Evolutionary conservation across 2,113 vertebrate genomes (phyloP), one percentile per base, ranked within the genome.

Genomic region (Orientallactaga bullata): DNA sequence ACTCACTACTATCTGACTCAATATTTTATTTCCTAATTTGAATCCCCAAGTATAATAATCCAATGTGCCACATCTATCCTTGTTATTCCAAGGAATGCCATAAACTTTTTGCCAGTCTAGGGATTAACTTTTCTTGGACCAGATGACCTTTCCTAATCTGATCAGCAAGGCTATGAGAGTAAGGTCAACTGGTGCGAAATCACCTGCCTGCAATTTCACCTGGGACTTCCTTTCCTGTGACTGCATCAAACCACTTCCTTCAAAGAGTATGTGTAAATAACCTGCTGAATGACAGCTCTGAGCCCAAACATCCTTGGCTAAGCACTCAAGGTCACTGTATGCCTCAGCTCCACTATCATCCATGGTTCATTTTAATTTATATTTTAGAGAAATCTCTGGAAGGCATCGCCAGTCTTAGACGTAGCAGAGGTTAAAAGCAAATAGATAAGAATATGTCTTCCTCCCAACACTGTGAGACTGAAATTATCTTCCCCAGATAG

Each of bases 351-450:
- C 72, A 24, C 66, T 78, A 71, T 78, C 81, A 85, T 24, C 88
- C 66, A 58, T 60, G 72, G 60, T 84, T 58, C 60, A 71, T 71
- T 94, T 93, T 81, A 94, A 89, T 94, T 88, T 65, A 73, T 87
- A 61, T 91, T 87, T 39, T 7, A 26, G 71, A 94, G 88, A 91
- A 96, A 89, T 81, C 89, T 84, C 55, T 85, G 58, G 42, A 89
- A 96, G 68, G 81, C 61, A 89, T 55, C 68, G 71, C 63, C 86
- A 87, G 87, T 68, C 55, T 35, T 26, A 39, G 37, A 17, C 73
- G 87, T 80, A 84, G 78, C 93, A 93, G 77, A 94, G 28, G 81
- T 89, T 78, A 89, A 86, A 95, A 92, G 77, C 87, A 91, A 85
- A 85, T 58, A 95, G 65, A 82, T 73, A 91, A 89, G 63, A 39